phyloP scores from a whole-genome alignment of 2,797 vertebrate genomes.

The Epinephelus malabaricus region DNA sequence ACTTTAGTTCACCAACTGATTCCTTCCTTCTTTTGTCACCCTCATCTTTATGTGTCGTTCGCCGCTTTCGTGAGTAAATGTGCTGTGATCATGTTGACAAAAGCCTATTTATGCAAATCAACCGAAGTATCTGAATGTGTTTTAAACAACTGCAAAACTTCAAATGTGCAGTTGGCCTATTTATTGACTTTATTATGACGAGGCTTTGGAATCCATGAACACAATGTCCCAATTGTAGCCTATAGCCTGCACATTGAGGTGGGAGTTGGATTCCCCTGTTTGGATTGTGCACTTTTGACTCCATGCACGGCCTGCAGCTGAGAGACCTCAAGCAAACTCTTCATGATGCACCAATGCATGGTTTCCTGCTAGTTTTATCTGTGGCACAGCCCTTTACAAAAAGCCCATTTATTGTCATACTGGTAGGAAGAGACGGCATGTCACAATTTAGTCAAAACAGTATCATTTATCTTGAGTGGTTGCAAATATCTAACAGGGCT shows the following conservation, averaged over 20 bases:
- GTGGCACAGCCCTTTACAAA: constrained; percentile 8
- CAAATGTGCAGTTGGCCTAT: constrained; percentile 6
- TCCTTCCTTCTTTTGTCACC: background rate
- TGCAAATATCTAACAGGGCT: background rate
- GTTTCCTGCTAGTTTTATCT: constrained; percentile 30
- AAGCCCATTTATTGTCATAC: constrained; percentile 7
- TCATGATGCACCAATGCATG: constrained; percentile 40
- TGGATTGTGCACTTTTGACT: constrained; percentile 69
- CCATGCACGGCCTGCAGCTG: constrained; percentile 64
- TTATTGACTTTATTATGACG: constrained; percentile 54
- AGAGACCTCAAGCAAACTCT: constrained; percentile 63
- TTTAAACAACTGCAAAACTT: constrained; percentile 10
- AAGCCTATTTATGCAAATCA: constrained; percentile 25
- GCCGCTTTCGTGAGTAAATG: constrained; percentile 9
- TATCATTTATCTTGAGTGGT: background rate
- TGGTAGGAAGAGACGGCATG: background rate
- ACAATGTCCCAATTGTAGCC: constrained; percentile 82
- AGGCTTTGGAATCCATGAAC: constrained; percentile 62
- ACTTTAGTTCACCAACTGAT: constrained; percentile 11
- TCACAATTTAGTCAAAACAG: background rate
- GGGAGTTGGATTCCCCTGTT: constrained; percentile 81
- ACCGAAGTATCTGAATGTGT: background rate
- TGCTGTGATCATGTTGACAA: constrained; percentile 15
- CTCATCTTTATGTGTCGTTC: background rate
- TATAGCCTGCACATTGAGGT: constrained; percentile 77